phyloP scores from a whole-genome alignment of 2,888 invertebrate genomes.

The Fragum fragum region DNA sequence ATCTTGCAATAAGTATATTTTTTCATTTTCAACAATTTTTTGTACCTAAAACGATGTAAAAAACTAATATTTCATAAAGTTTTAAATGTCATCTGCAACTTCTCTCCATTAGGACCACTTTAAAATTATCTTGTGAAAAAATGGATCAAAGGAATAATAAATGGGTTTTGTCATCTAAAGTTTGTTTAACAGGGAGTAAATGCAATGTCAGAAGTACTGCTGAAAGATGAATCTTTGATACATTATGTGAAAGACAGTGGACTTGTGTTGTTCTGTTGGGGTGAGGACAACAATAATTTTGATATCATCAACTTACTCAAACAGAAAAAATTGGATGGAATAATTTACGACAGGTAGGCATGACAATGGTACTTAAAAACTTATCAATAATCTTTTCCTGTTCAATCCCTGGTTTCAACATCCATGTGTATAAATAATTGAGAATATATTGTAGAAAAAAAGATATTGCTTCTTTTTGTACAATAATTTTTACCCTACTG shows the following conservation, averaged over 20 bases:
- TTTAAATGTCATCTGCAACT: no score
- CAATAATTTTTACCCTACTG: no score
- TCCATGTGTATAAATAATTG: no score
- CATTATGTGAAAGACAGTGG: conserved; percentile 91
- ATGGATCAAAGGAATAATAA: background rate
- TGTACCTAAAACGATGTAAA: no score
- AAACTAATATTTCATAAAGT: no score
- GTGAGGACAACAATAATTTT: conserved; percentile 97
- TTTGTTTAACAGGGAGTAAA: conserved; percentile 57
- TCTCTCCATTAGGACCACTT: no score
- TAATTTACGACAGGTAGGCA: conserved; percentile 89
- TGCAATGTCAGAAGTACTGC: conserved; percentile 70
- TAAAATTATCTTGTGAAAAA: background rate
- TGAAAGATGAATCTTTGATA: conserved; percentile 81
- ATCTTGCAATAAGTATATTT: no score
- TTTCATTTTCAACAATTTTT: background rate
- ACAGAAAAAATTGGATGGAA: conserved; percentile 95
- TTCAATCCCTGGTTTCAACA: no score
- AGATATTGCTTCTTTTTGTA: no score
- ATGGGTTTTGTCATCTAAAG: background rate
- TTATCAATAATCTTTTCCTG: no score
- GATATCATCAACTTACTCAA: conserved; percentile 95
- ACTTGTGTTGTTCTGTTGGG: conserved; percentile 98
- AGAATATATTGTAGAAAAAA: background rate
- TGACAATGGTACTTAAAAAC: no score